These are phyloP conservation scores for Macrophya alboannulata DNA, from an alignment of 2,888 invertebrate species.

Conservation along the genomic window DNA sequence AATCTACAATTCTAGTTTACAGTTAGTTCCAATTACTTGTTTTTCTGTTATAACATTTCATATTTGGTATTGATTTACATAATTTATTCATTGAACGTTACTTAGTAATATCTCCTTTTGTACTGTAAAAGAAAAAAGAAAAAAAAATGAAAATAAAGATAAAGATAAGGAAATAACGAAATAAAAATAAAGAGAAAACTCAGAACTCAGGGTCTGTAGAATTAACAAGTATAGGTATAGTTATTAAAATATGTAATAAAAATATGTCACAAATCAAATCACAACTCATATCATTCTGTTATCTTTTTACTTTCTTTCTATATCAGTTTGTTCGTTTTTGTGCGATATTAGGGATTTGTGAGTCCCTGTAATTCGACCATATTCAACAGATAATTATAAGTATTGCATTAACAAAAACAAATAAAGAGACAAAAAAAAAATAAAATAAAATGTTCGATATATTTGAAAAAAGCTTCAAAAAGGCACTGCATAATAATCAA, in stretches of 20 bases:
- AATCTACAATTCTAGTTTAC: conserved; percentile 26
- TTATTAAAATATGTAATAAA: neutral
- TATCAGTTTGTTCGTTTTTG: conserved; percentile 25
- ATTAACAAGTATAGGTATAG: neutral
- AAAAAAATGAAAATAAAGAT: neutral
- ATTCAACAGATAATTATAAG: neutral
- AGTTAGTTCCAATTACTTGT: conserved; percentile 39
- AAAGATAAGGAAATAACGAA: neutral
- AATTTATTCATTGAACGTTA: neutral
- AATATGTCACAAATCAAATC: conserved; percentile 17
- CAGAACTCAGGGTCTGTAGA: neutral
- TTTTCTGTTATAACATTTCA: conserved; percentile 13
- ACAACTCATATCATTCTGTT: neutral
- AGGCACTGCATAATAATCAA: conserved; percentile 17
- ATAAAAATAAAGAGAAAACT: neutral
- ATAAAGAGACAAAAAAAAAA: neutral
- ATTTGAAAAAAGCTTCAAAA: neutral
- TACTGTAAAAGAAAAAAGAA: neutral
- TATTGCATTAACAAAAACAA: neutral
- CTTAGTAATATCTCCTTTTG: neutral
- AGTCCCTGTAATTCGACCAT: neutral
- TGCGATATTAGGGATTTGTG: neutral
- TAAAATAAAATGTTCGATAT: neutral
- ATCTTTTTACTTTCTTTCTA: neutral
- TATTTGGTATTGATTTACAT: conserved; percentile 21